Evolutionary conservation across 1,140 invertebrate genomes (phyloP).

Genomic region (Drosophila nigrodunni): DNA sequence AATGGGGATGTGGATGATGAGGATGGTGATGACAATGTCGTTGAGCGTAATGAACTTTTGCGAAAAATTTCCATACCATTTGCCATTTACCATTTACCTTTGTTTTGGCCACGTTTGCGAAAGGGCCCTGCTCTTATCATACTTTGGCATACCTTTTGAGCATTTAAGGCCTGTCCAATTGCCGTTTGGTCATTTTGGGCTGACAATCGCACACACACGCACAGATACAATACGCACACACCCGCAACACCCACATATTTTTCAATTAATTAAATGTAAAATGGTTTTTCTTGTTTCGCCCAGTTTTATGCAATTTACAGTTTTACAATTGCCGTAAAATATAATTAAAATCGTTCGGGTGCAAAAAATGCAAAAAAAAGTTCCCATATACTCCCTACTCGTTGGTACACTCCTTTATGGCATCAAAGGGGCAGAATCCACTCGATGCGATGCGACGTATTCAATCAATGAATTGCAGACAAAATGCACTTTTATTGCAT

Average conservation of each 20-base stretch:
- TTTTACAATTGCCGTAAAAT: slow-evolving; percentile 81
- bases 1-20: neutral
- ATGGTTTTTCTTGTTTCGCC: slow-evolving; percentile 62
- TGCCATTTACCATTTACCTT: slow-evolving; percentile 28
- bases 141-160: slow-evolving; percentile 32
- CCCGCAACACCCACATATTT: slow-evolving; percentile 53
- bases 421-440: slow-evolving; percentile 2
- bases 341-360: slow-evolving; percentile 79
- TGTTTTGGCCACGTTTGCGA: slow-evolving; percentile 34
- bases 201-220: slow-evolving; percentile 16
- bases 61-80: slow-evolving; percentile 37
- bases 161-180: slow-evolving; percentile 56
- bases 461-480: slow-evolving; percentile 78
- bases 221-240: slow-evolving; percentile 30
- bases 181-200: slow-evolving; percentile 48
- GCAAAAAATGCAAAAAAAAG: slow-evolving; percentile 11
- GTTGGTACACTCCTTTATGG: neutral
- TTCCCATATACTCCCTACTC: neutral
- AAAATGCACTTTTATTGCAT: slow-evolving; percentile 81
- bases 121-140: slow-evolving; percentile 34
- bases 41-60: slow-evolving; percentile 75
- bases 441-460: slow-evolving; percentile 59
- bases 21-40: slow-evolving; percentile 35
- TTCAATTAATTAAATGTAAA: slow-evolving; percentile 81
- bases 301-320: slow-evolving; percentile 53